Percentiles rank a stretch among this genome's conserved stretches.
phyloP scores from a whole-genome alignment of 2,888 invertebrate species.

The Parnassius glacialis region DNA sequence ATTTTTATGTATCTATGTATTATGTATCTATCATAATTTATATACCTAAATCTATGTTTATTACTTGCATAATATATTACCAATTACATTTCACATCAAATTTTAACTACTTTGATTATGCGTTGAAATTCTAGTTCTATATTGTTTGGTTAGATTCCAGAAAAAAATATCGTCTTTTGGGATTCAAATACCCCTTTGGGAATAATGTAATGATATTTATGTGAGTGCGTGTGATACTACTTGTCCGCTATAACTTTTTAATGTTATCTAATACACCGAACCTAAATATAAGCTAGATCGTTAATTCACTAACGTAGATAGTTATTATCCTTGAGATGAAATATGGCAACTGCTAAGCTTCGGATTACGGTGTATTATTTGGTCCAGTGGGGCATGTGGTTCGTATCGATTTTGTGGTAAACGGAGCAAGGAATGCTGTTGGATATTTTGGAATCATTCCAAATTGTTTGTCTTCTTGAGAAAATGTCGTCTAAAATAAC shows the following conservation, averaged over 20 bases:
- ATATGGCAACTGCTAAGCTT: slow-evolving; percentile 17
- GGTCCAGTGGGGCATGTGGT: slow-evolving; percentile 29
- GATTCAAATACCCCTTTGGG: not conserved
- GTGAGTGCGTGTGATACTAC: too few relatives aligned
- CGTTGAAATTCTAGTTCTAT: too few relatives aligned
- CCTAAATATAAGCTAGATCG: slow-evolving; percentile 11
- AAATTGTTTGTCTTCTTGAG: slow-evolving; percentile 5
- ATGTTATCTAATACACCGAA: too few relatives aligned
- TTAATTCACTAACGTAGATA: slow-evolving; percentile 17
- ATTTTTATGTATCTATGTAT: too few relatives aligned
- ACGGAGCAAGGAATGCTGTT: slow-evolving; percentile 14
- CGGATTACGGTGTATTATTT: slow-evolving; percentile 28
- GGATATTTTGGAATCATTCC: slow-evolving; percentile 14
- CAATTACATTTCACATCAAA: too few relatives aligned
- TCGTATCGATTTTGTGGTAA: slow-evolving; percentile 32
- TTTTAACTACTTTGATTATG: too few relatives aligned
- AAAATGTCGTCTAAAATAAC: slow-evolving; percentile 6
- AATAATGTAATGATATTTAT: not conserved
- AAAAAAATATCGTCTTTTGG: not conserved
- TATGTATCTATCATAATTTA: too few relatives aligned
- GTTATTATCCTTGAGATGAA: slow-evolving; percentile 23
- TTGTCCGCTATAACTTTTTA: too few relatives aligned
- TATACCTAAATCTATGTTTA: too few relatives aligned
- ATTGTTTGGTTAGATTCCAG: too few relatives aligned
- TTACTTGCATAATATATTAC: too few relatives aligned